Percentiles rank a stretch among this genome's conserved stretches.
Evolutionary conservation across 2,888 invertebrate species (phyloP).

Genomic region (Ochlodes sylvanus): DNA sequence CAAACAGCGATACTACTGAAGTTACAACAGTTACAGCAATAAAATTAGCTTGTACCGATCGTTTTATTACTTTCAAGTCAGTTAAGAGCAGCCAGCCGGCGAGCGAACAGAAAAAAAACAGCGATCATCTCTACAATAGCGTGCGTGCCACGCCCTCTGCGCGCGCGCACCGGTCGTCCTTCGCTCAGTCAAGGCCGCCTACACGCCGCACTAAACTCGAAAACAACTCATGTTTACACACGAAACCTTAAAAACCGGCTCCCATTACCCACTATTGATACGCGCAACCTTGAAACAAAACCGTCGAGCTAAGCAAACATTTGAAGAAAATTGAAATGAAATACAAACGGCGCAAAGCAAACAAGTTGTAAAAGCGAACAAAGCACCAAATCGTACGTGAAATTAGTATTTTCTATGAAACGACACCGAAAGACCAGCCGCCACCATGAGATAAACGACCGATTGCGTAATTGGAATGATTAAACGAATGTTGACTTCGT

Average conservation of each 20-base stretch:
- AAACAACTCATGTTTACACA: conserved; percentile 37
- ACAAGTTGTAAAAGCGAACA: neutral
- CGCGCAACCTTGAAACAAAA: conserved; percentile 38
- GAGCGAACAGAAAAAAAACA: conserved; percentile 18
- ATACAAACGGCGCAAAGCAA: conserved; percentile 6
- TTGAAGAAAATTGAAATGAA: conserved; percentile 25
- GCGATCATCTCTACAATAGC: conserved; percentile 45
- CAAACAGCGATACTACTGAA: neutral
- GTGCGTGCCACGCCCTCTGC: conserved; percentile 63
- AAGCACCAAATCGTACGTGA: neutral
- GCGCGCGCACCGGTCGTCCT: conserved; percentile 65
- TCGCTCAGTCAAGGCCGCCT: conserved; percentile 77
- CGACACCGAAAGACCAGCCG: conserved; percentile 10
- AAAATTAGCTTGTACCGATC: neutral
- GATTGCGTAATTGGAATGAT: conserved; percentile 8
- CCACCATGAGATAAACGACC: conserved; percentile 3
- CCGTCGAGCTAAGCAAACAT: conserved; percentile 24
- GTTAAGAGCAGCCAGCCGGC: neutral
- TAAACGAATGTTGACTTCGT: conserved; percentile 40
- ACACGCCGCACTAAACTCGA: conserved; percentile 54
- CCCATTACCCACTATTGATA: conserved; percentile 42
- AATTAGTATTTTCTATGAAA: neutral
- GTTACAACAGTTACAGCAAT: conserved; percentile 10
- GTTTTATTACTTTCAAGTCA: conserved; percentile 19
- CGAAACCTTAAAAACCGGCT: conserved; percentile 60